Base-by-base conservation (phyloP, 2,888 invertebrate genomes). In the Fragum sueziense region DNA sequence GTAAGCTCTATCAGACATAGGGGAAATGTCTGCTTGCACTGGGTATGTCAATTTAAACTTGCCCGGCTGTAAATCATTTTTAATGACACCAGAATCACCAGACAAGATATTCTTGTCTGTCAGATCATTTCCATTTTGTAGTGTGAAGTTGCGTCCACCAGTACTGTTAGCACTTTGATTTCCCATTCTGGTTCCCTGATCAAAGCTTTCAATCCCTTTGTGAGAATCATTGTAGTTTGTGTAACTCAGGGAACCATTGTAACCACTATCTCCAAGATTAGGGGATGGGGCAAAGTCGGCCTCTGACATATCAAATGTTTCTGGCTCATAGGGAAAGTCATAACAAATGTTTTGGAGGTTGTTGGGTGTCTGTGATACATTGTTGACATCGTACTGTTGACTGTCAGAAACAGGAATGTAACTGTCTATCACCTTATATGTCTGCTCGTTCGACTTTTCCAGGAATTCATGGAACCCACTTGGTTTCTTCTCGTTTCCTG, bases 251-350 rank as follows among this genome's bases (percentile, higher is more conserved):
- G 61, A 51, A 41, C 77, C 84, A 72, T 74, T 81, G 37, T 79
- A 84, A 14, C 41, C 57, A 29, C 62, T 77, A 25, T 77, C 72
- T n/a, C 78, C 70, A 17, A 75, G 54, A 47, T 51, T 76, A 29
- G 76, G 57, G 29, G 86, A 83, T 1, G 89, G 89, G 17, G 87
- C 89, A 86, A 90, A 90, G 71, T 89, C 88, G 20, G 90, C 90
- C 67, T 89, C 90, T 11, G 89, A 86, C 25, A 90, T 47, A 73
- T 90, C 90, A 84, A 90, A 86, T n/a, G 79, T 81, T 61, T 86
- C 85, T 22, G 87, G 86, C 37, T 82, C 82, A 79, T 88, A 88
- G n/a, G 87, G 88, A 47, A 83, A 80, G 70, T 86, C 87, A 82
- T 88, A 88, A 41, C 74, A 69, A 27, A 83, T 57, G 57, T 70